Conservation (phyloP, 2,113 vertebrate species). For the Rostratula benghalensis region DNA sequence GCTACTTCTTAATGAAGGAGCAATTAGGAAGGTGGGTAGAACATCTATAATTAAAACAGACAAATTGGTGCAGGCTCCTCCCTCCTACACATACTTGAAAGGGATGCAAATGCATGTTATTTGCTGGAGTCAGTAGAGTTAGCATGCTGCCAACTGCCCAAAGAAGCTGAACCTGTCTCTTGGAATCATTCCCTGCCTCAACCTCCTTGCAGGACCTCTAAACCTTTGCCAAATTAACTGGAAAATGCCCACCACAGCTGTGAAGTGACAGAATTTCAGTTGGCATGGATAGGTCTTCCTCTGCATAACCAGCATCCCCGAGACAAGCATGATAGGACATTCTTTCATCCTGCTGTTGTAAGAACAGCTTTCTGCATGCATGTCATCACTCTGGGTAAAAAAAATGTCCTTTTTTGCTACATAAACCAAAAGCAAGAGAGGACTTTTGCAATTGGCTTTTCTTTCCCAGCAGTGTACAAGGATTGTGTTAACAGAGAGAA, state of each 20-base stretch:
- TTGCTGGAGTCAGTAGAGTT: background rate
- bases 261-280: background rate
- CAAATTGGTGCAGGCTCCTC: conserved; percentile 49
- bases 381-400: background rate
- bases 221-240: background rate
- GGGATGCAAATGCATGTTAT: background rate
- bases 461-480: background rate
- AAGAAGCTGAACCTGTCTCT: background rate
- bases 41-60: conserved; percentile 69
- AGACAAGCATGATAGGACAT: background rate
- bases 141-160: background rate
- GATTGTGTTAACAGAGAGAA: background rate
- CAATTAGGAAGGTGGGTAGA: conserved; percentile 73
- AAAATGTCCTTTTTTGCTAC: background rate
- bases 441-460: background rate
- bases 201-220: background rate
- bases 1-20: conserved; percentile 70
- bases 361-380: background rate
- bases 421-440: background rate
- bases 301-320: background rate
- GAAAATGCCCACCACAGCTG: background rate
- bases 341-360: background rate
- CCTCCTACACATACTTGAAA: conserved; percentile 3
- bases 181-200: background rate
- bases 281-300: background rate